Evolutionary conservation across 2,797 vertebrate species (phyloP), one percentile per base, ranked within the genome.

Genomic region (Micrastur ruficollis): DNA sequence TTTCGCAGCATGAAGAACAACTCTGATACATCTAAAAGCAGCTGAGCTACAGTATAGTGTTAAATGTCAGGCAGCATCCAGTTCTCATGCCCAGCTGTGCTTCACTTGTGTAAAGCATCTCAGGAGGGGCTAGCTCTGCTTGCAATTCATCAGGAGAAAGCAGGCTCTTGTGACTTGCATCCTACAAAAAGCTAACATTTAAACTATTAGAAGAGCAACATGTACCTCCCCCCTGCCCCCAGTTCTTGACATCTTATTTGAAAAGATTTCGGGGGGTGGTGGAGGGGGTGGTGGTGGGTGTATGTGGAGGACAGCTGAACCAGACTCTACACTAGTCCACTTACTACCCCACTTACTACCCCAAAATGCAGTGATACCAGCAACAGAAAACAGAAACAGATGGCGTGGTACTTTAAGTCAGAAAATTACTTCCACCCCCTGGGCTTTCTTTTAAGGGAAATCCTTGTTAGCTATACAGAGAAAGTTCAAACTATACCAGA

Each of bases 21-120:
- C 56, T 88, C 46, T 0, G 47, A 23, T n/a, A 52, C 2, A 20
- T 59, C 81, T 78, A 36, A 91, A 70, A 55, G 81, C 29, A 80
- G 72, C 13, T 61, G 62, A 92, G 46, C 36, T 80, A 27, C 34
- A 66, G 26, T 14, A 75, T 6, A 8, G n/a, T 23, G 47, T 22
- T 81, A 86, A 75, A 75, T 47, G 65, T 59, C 86, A 93, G 52
- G 55, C 31, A 85, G 65, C 27, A 89, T 56, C 52, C 76, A 80
- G 47, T 44, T 81, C 62, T 79, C 27, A 56, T 0, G 14, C 40
- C 34, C 58, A 84, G 47, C 20, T 87, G 71, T 52, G 71, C 74
- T 52, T 70, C 20, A 31, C 46, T 90, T 70, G 47, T 23, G 11
- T 53, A 76, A 74, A 79, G 63, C 56, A 61, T 31, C 71, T 56